These are phyloP conservation scores for Eustalomyia histrio DNA, from an alignment of 2,888 invertebrate genomes.

Conservation along the genomic window DNA sequence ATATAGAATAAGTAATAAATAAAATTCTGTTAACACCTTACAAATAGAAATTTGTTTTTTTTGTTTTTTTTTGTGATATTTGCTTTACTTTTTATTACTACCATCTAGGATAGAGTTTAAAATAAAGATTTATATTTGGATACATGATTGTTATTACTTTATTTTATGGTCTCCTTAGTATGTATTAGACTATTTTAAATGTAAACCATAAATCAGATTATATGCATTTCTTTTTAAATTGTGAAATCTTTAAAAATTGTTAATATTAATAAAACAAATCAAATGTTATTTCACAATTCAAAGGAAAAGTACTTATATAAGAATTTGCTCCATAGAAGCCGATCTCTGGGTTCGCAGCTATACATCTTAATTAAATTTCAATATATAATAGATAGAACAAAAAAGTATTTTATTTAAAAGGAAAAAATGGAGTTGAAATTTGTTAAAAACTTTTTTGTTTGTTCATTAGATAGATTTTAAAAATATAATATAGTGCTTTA, in stretches of 20 bases:
- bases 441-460: too few relatives aligned
- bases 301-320: too few relatives aligned
- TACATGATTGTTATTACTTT: background rate
- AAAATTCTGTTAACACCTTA: constrained; percentile 47
- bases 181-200: background rate
- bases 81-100: constrained; percentile 31
- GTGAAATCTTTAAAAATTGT: background rate
- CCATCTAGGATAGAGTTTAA: background rate
- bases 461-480: too few relatives aligned
- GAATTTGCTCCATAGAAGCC: too few relatives aligned
- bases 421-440: too few relatives aligned
- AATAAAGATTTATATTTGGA: background rate
- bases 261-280: too few relatives aligned
- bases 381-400: too few relatives aligned
- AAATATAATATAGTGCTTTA: too few relatives aligned
- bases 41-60: constrained; percentile 25
- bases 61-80: constrained; percentile 30
- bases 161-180: background rate
- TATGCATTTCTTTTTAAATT: background rate
- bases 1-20: background rate
- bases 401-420: too few relatives aligned
- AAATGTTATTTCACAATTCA: too few relatives aligned
- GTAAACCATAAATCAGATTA: background rate
- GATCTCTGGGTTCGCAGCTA: too few relatives aligned
- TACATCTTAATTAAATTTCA: too few relatives aligned